Conservation (phyloP, 2,113 vertebrate genomes). For the Tretioscincus oriximinensis region DNA sequence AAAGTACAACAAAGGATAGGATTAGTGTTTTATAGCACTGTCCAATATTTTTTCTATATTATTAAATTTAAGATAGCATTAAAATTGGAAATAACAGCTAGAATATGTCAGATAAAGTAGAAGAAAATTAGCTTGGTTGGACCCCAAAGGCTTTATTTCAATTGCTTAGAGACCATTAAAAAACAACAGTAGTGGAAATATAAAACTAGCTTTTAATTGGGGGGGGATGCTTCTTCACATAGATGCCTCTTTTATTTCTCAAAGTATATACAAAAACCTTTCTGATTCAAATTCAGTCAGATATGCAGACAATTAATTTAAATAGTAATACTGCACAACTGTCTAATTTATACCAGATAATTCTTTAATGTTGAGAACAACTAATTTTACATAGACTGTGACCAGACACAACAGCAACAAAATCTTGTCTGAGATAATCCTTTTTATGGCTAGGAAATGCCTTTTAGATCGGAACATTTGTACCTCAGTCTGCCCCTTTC, state of each 20-base stretch:
- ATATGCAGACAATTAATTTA: background rate
- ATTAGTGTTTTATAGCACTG: too few relatives aligned
- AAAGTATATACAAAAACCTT: background rate
- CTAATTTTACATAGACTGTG: background rate
- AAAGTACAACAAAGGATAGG: too few relatives aligned
- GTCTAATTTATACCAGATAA: background rate
- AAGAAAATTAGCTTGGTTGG: background rate
- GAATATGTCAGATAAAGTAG: too few relatives aligned
- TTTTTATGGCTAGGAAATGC: too few relatives aligned
- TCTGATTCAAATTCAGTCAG: background rate
- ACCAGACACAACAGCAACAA: too few relatives aligned
- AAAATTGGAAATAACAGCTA: too few relatives aligned
- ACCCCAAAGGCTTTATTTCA: background rate
- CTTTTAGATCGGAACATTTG: too few relatives aligned
- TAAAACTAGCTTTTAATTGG: conserved; percentile 28
- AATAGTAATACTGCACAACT: background rate
- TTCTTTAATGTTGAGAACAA: background rate
- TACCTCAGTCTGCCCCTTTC: too few relatives aligned
- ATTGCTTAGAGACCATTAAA: conserved; percentile 18
- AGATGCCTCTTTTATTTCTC: conserved; percentile 9
- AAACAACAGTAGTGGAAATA: conserved; percentile 44
- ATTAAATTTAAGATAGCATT: too few relatives aligned
- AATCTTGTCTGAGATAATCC: too few relatives aligned
- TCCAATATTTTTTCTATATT: too few relatives aligned
- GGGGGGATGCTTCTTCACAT: fast-evolving